Evolutionary conservation across 1,140 invertebrate species (phyloP), one percentile per base, ranked within the genome.

Genomic region (Drosophila sp.): DNA sequence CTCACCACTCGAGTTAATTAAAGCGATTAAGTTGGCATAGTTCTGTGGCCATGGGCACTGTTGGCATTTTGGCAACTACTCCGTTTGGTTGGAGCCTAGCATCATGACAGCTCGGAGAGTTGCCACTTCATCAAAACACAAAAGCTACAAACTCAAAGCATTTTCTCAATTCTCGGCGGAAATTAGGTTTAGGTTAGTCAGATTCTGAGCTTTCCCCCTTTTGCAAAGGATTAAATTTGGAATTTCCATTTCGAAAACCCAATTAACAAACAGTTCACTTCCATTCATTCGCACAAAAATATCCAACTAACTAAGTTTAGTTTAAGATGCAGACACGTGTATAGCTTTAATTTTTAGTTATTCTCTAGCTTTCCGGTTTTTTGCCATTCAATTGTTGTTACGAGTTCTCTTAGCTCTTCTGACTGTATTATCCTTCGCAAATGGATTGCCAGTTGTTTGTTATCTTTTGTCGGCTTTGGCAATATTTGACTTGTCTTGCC

Each of bases 11-110:
- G 38, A 61, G 60, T 61, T 61, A 61, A 61, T 61, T 61, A 61
- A 61, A 61, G 35, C 60, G 60, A 61, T 61, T 61, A 61, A 61
- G 60, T 61, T 61, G 60, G 38, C 60, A 44, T 44, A 41, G 60
- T 61, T 61, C 29, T 40, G 35, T 25, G 35, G 35, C 40, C 40
- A 61, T n/a, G 33, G 38, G 32, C 60, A 44, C 25, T 61, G 40
- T 40, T 60, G 33, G 35, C 35, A 60, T 60, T 41, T 29, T 47
- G 17, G 44, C 44, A 47, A 47, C 23, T 23, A 47, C 17, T 47
- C 17, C 44, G 2, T 2, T 5, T 7, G 23, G 44, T 47, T 23
- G 44, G 2, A 47, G 23, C 10, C 10, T 27, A 47, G 17, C 41
- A 47, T 47, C 41, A 47, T 47, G 41, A 47, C 44, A 44, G 41